A percentile compares a stretch with the other conserved stretches of the same genome.
These are phyloP conservation scores for Labeo rohita DNA, from an alignment of 2,113 vertebrate genomes.

Conservation along the genomic window DNA sequence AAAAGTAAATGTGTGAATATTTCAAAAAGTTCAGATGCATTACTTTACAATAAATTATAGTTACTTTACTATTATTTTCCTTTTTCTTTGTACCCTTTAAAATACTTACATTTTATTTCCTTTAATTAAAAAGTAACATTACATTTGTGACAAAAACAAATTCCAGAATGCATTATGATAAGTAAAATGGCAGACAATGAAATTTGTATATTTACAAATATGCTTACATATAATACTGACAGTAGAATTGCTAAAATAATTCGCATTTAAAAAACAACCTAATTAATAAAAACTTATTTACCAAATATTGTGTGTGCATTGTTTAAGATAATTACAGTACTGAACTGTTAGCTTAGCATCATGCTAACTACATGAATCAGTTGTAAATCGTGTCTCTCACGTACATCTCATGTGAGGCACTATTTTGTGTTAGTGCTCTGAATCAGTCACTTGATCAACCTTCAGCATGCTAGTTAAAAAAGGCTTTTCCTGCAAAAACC, in stretches of 20 bases:
- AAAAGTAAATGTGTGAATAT: neutral
- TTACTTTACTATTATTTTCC: neutral
- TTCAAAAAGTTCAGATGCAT: neutral
- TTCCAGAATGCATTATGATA: too few species aligned
- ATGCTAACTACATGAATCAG: neutral
- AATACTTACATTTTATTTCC: neutral
- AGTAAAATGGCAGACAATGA: too few species aligned
- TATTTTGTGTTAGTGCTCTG: neutral
- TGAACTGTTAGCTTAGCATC: neutral
- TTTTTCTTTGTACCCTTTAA: neutral
- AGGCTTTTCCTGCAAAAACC: neutral
- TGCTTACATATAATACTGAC: neutral
- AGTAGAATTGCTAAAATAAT: neutral
- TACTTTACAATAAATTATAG: neutral
- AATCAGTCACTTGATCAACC: neutral
- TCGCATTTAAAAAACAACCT: neutral
- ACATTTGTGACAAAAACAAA: too few species aligned
- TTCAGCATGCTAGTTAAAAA: neutral
- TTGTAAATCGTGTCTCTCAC: neutral
- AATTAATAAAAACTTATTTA: neutral
- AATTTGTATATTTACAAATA: too few species aligned
- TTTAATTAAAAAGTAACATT: too few species aligned
- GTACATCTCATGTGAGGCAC: neutral
- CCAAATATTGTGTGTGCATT: neutral
- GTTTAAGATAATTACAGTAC: too few species aligned